These are phyloP conservation scores for Polymixis lichenea DNA, from an alignment of 2,888 invertebrate genomes.

Conservation along the genomic window DNA sequence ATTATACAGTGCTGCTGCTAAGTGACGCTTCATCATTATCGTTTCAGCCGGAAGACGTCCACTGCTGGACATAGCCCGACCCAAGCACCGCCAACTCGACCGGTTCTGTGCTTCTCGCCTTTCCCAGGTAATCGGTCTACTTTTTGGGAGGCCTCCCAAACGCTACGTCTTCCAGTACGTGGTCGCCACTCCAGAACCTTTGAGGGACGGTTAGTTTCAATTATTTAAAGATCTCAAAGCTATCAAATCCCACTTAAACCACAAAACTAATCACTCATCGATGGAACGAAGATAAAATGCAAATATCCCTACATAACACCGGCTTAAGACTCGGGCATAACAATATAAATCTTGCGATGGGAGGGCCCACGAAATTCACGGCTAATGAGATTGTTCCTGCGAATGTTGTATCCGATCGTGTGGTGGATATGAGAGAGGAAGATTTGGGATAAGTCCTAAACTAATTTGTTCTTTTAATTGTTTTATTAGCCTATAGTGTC, in stretches of 20 bases:
- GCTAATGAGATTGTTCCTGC: conserved; percentile 80
- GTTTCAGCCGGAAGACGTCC: too few species aligned
- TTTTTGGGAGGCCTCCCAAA: too few species aligned
- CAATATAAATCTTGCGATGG: conserved; percentile 72
- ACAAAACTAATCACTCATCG: conserved; percentile 49
- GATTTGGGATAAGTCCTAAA: conserved; percentile 37
- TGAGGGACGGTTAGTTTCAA: too few species aligned
- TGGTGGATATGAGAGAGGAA: conserved; percentile 27
- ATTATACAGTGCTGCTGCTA: not conserved
- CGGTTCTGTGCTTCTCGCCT: too few species aligned
- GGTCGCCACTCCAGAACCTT: too few species aligned
- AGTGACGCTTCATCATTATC: too few species aligned
- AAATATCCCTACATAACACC: conserved; percentile 54
- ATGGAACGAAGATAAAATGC: conserved; percentile 56
- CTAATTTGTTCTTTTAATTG: not conserved
- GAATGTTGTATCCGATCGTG: conserved; percentile 66
- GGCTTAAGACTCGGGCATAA: conserved; percentile 63
- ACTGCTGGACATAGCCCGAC: too few species aligned
- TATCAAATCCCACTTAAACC: not conserved
- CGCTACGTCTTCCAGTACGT: too few species aligned
- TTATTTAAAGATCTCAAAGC: not conserved
- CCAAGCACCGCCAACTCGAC: too few species aligned
- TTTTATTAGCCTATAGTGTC: too few species aligned
- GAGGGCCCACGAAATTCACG: conserved; percentile 74
- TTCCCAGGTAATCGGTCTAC: too few species aligned